Evolutionary conservation across 2,888 invertebrate genomes (phyloP).

Genomic region (Altica lythri): DNA sequence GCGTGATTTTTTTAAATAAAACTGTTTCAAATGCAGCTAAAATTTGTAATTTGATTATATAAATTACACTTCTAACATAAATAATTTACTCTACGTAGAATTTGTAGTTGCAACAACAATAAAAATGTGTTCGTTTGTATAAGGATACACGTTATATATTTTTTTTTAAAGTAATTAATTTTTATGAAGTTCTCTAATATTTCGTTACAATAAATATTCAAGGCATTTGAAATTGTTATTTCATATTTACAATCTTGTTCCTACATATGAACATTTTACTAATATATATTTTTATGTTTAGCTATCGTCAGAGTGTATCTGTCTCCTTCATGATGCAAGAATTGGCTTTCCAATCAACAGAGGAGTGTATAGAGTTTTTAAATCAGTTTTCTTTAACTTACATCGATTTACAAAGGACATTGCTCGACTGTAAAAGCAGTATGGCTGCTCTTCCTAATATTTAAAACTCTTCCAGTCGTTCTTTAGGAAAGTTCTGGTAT

Average conservation of each 20-base stretch:
- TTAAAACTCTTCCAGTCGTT: slow-evolving; percentile 18
- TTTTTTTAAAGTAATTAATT: too few species aligned
- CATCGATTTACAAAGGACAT: slow-evolving; percentile 70
- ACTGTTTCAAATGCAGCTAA: slow-evolving; percentile 5
- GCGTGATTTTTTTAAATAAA: slow-evolving; percentile 3
- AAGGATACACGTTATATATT: too few species aligned
- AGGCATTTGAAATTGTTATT: background rate
- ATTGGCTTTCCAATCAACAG: slow-evolving; percentile 84
- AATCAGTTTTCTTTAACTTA: slow-evolving; percentile 77
- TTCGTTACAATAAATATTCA: too few species aligned
- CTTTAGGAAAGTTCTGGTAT: background rate
- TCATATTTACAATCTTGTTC: slow-evolving; percentile 33
- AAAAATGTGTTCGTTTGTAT: too few species aligned
- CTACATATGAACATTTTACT: slow-evolving; percentile 24
- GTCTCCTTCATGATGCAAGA: slow-evolving; percentile 84
- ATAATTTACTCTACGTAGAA: too few species aligned
- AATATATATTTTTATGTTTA: slow-evolving; percentile 59
- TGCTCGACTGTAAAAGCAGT: slow-evolving; percentile 91
- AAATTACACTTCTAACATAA: too few species aligned
- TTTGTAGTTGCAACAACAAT: too few species aligned
- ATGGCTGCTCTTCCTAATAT: slow-evolving; percentile 64
- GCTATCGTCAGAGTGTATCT: slow-evolving; percentile 92
- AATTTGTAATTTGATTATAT: too few species aligned
- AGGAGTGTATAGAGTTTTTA: slow-evolving; percentile 88
- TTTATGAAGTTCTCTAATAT: too few species aligned